phyloP scores from a whole-genome alignment of 2,113 vertebrate species.

The Epinephelus fuscoguttatus region DNA sequence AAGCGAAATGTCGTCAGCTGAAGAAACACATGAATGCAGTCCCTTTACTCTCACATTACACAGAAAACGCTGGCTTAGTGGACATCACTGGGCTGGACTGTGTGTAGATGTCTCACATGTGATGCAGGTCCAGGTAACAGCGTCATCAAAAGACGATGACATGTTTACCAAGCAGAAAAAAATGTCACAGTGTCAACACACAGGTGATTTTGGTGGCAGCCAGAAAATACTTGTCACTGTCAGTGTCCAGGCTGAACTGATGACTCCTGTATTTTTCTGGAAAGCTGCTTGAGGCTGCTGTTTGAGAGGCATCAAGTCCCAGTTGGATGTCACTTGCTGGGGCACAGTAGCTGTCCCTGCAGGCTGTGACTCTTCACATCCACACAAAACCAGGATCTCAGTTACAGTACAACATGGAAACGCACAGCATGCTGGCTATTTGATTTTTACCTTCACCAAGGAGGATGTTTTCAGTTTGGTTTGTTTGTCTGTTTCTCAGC shows the following conservation, averaged over 20 bases:
- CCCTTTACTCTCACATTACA: neutral
- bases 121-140: neutral
- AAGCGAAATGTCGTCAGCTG: neutral
- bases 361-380: neutral
- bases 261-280: constrained; percentile 5
- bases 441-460: too few species aligned
- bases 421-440: neutral
- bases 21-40: constrained; percentile 1
- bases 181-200: neutral
- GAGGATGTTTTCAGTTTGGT: too few species aligned
- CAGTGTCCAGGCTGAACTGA: constrained; percentile 9
- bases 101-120: neutral
- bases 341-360: constrained; percentile 6
- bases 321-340: constrained; percentile 8
- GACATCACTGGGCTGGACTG: neutral
- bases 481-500: too few species aligned
- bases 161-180: neutral
- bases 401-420: neutral
- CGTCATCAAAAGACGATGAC: neutral
- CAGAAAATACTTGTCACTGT: neutral
- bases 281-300: constrained; percentile 3
- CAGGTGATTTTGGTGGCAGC: neutral
- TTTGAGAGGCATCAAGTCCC: constrained; percentile 13
- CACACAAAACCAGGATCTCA: neutral
- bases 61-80: neutral